phyloP scores from a whole-genome alignment of 2,113 vertebrate genomes.

The Agapornis roseicollis region DNA sequence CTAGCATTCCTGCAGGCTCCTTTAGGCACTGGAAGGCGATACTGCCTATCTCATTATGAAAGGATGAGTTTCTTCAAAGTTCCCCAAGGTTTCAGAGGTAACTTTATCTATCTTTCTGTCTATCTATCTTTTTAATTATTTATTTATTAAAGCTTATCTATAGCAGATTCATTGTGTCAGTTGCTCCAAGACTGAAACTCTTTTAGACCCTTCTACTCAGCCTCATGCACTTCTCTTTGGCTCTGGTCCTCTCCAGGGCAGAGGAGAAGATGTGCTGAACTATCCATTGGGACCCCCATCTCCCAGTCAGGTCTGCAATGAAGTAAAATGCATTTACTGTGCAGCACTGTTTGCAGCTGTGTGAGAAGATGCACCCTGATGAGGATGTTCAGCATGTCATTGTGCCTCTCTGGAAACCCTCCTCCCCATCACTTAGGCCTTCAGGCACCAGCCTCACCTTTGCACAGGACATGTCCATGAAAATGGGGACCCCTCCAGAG shows the following conservation, averaged over 20 bases:
- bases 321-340: background rate
- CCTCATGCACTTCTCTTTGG: background rate
- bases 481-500: background rate
- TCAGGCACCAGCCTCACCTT: background rate
- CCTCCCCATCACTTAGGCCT: background rate
- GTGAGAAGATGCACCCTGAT: background rate
- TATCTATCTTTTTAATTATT: background rate
- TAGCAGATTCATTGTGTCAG: background rate
- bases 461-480: background rate
- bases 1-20: background rate
- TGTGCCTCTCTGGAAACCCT: fast-evolving
- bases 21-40: background rate
- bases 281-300: fast-evolving
- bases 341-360: background rate
- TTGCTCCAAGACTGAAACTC: background rate
- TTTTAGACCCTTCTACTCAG: background rate
- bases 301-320: background rate
- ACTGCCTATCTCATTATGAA: background rate
- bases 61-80: background rate
- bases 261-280: background rate
- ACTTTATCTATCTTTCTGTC: too few species aligned
- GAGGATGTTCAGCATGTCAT: background rate
- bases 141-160: background rate
- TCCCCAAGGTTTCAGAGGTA: background rate
- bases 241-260: background rate